Percentiles rank a stretch among this genome's conserved stretches.
Evolutionary conservation across 2,113 vertebrate genomes (phyloP).

Genomic region (Pithys albifrons): DNA sequence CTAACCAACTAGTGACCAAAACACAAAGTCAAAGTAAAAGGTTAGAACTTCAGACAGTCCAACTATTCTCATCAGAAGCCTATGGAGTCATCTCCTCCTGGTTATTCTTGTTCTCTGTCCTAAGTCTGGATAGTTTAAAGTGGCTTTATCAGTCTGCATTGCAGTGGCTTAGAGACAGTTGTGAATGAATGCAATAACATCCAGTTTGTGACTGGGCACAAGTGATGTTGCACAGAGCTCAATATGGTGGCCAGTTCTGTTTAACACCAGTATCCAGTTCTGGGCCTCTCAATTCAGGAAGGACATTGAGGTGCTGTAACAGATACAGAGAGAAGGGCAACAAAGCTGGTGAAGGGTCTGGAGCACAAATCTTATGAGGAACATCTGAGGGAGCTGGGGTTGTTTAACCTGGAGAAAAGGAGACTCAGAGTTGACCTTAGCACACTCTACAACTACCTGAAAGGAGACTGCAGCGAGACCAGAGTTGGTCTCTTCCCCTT

Average conservation of each 20-base stretch:
- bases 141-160: background rate
- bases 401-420: background rate
- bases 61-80: background rate
- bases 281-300: background rate
- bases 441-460: background rate
- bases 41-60: background rate
- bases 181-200: background rate
- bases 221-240: background rate
- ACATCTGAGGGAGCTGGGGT: background rate
- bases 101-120: background rate
- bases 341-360: accelerated
- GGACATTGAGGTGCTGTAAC: background rate
- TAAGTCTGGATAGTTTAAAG: background rate
- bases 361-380: background rate
- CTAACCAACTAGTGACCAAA: background rate
- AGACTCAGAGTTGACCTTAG: accelerated
- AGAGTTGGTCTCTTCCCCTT: background rate
- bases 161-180: background rate
- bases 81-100: background rate
- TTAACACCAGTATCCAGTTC: background rate
- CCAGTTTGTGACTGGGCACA: background rate
- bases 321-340: background rate
- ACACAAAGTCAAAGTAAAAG: background rate
- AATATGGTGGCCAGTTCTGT: background rate
- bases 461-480: background rate